Evolutionary conservation across 2,113 vertebrate genomes (phyloP), one percentile per base, ranked within the genome.

Genomic region (Picathartes gymnocephalus): DNA sequence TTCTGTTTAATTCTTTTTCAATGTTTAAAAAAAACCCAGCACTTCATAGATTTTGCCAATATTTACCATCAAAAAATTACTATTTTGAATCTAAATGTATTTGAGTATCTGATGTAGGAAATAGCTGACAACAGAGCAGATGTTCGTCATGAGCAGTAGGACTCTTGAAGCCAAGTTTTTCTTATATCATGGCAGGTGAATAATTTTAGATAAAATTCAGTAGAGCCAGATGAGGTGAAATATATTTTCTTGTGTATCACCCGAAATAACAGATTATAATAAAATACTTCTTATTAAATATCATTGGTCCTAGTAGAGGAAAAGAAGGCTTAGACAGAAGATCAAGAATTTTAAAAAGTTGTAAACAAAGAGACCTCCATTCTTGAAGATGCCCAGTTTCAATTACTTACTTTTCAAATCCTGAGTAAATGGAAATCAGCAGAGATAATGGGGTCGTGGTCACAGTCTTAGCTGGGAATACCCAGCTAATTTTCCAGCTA

Each of bases 371-470:
- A 83, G 8, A 10, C 20, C 23, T 60, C 13, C 18, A 1, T 39
- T 65, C 20, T 28, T 86, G 60, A 85, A 76, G 23, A 72, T 30
- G 5, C 3, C 16, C 7, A 4, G 14, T 69, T 92, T 81, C 48
- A 62, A 23, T 35, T 47, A 62, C 4, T 40, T 30, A 45, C 21
- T 54, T 94, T 54, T 87, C 42, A 54, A 78, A 31, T 2, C 35
- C 4, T 6, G 30, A 58, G 51, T 48, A 62, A 30, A 28, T 30
- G 20, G 54, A 76, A 68, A 73, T 37, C n/a, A 66, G 15, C 3
- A 42, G 53, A 84, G 40, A 3, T 51, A 78, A 50, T 0, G 0
- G 23, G 19, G 13, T 16, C 19, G 21, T 71, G 15, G 23, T 9
- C 6, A 1, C 42, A 70, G 31, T 9, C 25, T 31, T 48, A 54